Conservation (phyloP, 2,113 vertebrate species). For the Lethenteron reissneri region DNA sequence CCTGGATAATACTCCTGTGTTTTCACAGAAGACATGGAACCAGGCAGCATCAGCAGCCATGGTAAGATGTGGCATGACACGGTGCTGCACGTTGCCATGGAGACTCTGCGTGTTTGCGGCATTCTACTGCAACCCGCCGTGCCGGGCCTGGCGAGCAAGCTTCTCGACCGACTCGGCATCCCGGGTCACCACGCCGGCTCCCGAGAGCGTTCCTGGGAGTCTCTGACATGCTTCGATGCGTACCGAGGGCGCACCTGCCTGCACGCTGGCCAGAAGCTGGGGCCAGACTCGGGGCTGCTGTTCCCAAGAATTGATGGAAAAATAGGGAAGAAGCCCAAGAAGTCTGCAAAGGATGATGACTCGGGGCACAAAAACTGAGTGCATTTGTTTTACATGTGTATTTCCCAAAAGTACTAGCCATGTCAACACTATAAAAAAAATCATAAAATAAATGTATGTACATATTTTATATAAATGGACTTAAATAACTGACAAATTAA, state of each 20-base stretch:
- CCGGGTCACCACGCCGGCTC: background rate
- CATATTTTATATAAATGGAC: too few species aligned
- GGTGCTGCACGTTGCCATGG: conserved; percentile 47
- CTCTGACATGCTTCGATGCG: conserved; percentile 31
- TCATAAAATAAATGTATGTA: too few species aligned
- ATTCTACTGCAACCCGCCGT: conserved; percentile 57
- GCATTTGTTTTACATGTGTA: too few species aligned
- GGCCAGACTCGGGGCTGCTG: conserved; percentile 42
- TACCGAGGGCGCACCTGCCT: conserved; percentile 26
- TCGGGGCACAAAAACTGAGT: too few species aligned
- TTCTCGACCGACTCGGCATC: conserved; percentile 51
- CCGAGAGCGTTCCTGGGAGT: conserved; percentile 31
- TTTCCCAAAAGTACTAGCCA: too few species aligned
- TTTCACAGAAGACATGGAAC: too few species aligned
- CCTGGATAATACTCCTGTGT: too few species aligned
- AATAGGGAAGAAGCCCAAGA: conserved; percentile 10
- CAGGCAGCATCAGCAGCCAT: conserved; percentile 12
- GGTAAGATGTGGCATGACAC: conserved; percentile 50
- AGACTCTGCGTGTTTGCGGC: conserved; percentile 59
- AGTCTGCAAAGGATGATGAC: background rate
- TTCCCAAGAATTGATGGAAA: conserved; percentile 43
- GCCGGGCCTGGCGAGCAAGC: conserved; percentile 32
- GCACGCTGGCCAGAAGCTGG: conserved; percentile 51
- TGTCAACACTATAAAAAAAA: too few species aligned
- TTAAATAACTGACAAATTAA: too few species aligned